Percentiles rank a stretch among this genome's conserved stretches.
Conservation (phyloP, 1,140 invertebrate genomes). For the Chrysoperla carnea region DNA sequence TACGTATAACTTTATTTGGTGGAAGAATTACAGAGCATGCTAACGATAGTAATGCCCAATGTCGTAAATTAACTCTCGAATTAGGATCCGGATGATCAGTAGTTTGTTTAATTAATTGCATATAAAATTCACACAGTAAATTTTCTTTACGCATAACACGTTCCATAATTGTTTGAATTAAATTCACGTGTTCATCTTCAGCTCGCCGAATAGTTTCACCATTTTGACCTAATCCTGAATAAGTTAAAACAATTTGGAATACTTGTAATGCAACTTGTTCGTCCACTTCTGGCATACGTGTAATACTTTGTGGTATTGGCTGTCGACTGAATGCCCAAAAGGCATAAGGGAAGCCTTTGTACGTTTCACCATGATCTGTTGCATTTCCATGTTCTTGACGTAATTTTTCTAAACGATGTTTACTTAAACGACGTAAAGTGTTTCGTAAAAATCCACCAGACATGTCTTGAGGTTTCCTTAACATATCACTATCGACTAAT, state of each 20-base stretch:
- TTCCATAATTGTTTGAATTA: slow-evolving; percentile 79
- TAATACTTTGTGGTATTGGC: slow-evolving; percentile 61
- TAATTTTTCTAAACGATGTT: slow-evolving; percentile 71
- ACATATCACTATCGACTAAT: slow-evolving; percentile 64
- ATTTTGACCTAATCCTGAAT: slow-evolving; percentile 67
- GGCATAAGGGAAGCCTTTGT: slow-evolving; percentile 67
- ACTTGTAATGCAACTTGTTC: slow-evolving; percentile 71
- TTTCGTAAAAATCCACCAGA: slow-evolving; percentile 68
- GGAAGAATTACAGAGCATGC: slow-evolving; percentile 78
- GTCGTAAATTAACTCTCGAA: slow-evolving; percentile 67
- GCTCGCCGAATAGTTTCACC: slow-evolving; percentile 29
- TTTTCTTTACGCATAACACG: slow-evolving; percentile 77
- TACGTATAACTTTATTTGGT: slow-evolving; percentile 60
- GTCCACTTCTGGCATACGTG: slow-evolving; percentile 67
- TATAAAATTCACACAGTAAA: slow-evolving; percentile 76
- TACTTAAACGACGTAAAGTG: slow-evolving; percentile 71
- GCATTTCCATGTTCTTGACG: slow-evolving; percentile 56
- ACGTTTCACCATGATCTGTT: slow-evolving; percentile 56
- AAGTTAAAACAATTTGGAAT: slow-evolving; percentile 57
- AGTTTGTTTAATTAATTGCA: slow-evolving; percentile 83
- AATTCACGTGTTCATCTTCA: slow-evolving; percentile 73
- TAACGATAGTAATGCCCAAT: slow-evolving; percentile 83
- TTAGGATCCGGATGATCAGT: slow-evolving; percentile 85
- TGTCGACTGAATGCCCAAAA: slow-evolving; percentile 85
- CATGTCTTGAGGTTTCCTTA: slow-evolving; percentile 64